Evolutionary conservation across 1,140 invertebrate species (phyloP).

Genomic region (Hetaerina americana): DNA sequence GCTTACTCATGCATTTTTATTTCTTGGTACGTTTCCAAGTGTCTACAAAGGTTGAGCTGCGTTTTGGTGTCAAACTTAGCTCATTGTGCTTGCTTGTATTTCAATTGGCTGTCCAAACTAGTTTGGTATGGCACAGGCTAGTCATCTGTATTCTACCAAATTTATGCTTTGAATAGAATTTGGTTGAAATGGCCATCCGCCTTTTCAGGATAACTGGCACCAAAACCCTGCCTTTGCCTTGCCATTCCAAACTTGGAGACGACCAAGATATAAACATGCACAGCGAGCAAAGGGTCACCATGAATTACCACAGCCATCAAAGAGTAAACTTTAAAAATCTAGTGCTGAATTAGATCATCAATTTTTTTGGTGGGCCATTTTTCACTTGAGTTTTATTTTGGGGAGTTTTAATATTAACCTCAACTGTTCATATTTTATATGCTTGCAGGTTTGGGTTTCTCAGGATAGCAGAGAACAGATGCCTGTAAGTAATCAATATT

Average conservation of each 20-base stretch:
- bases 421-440: conserved; percentile 18
- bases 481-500: conserved; percentile 51
- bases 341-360: too few relatives aligned
- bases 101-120: conserved; percentile 26
- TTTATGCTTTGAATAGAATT: not conserved
- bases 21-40: conserved; percentile 39
- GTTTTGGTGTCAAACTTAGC: conserved; percentile 45
- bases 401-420: not conserved
- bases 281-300: conserved; percentile 31
- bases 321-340: too few relatives aligned
- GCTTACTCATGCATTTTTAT: conserved; percentile 24
- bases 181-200: conserved; percentile 1
- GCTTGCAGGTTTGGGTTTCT: conserved; percentile 57
- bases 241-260: conserved; percentile 45
- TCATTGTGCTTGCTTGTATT: conserved; percentile 42
- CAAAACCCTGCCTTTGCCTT: conserved; percentile 52
- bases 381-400: too few relatives aligned
- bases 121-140: conserved; percentile 39
- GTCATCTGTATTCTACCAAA: not conserved
- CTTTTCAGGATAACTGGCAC: conserved; percentile 37
- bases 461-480: conserved; percentile 53
- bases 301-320: too few relatives aligned
- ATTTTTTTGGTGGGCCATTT: too few relatives aligned
- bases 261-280: conserved; percentile 43
- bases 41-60: conserved; percentile 41